phyloP scores from a whole-genome alignment of 2,113 vertebrate genomes.

The Pseudopodoces humilis region DNA sequence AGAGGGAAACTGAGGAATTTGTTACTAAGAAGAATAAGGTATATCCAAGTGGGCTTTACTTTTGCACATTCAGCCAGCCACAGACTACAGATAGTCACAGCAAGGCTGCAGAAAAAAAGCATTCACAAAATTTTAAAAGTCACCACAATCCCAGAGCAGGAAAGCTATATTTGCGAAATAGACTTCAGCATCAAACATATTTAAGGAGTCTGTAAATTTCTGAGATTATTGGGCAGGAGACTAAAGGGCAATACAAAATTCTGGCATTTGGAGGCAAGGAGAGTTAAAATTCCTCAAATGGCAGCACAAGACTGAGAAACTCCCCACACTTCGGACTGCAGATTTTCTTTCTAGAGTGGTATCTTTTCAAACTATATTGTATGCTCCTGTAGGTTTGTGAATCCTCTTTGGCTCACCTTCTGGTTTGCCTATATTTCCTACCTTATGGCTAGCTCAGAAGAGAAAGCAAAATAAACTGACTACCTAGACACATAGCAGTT shows the following conservation, averaged over 20 bases:
- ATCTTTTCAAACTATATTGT: neutral
- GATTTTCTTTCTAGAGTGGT: neutral
- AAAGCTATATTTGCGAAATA: neutral
- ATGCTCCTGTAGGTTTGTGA: neutral
- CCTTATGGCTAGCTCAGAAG: neutral
- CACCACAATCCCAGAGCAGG: neutral
- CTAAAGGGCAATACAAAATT: neutral
- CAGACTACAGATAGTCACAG: neutral
- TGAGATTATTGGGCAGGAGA: neutral
- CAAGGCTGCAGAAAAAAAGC: neutral
- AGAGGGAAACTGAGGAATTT: neutral
- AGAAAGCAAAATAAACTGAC: neutral
- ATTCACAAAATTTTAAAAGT: neutral
- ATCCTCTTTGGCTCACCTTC: neutral
- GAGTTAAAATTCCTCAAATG: neutral
- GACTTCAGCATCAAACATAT: neutral
- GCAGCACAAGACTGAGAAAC: neutral
- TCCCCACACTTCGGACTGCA: neutral
- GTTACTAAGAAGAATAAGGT: neutral
- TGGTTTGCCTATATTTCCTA: neutral
- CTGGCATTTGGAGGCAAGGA: neutral
- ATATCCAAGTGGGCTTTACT: neutral
- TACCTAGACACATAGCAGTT: neutral
- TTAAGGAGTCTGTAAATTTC: neutral
- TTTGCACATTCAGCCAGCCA: neutral